These are phyloP conservation scores for Pseudoips prasinana DNA, from an alignment of 2,888 invertebrate genomes.

Conservation along the genomic window DNA sequence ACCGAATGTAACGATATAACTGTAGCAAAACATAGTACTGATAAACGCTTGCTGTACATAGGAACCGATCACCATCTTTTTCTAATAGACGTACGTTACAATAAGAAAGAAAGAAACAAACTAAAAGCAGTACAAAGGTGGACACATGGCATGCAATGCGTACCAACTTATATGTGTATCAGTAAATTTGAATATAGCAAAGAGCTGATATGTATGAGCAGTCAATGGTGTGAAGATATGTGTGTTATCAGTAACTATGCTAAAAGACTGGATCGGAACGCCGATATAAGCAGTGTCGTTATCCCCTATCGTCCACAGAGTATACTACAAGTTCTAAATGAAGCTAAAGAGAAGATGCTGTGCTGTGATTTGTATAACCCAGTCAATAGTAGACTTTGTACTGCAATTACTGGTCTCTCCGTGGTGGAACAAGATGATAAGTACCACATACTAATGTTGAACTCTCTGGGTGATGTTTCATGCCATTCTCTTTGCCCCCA, in stretches of 20 bases:
- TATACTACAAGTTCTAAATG: constrained; percentile 49
- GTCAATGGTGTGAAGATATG: constrained; percentile 72
- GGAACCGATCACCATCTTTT: constrained; percentile 65
- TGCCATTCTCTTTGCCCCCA: constrained; percentile 57
- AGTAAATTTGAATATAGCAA: constrained; percentile 56
- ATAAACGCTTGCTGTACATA: constrained; percentile 52
- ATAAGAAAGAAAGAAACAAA: constrained; percentile 35
- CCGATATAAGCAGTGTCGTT: constrained; percentile 42
- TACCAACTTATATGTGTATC: constrained; percentile 67
- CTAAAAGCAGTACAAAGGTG: constrained; percentile 71
- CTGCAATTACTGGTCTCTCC: constrained; percentile 53
- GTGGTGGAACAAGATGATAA: constrained; percentile 52
- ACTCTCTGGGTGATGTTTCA: constrained; percentile 68
- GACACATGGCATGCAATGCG: constrained; percentile 80
- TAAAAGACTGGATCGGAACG: constrained; percentile 38
- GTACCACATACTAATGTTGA: constrained; percentile 57
- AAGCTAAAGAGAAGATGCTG: constrained; percentile 49
- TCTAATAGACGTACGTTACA: constrained; percentile 58
- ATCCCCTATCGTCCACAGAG: constrained; percentile 66
- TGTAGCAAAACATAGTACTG: constrained; percentile 50
- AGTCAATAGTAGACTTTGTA: constrained; percentile 52
- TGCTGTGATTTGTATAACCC: constrained; percentile 58
- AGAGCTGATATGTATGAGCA: constrained; percentile 59
- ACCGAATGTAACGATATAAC: constrained; percentile 55
- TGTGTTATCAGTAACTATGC: constrained; percentile 60